Evolutionary conservation across 2,888 invertebrate species (phyloP), one percentile per base, ranked within the genome.

Genomic region (Podotricha telesiphe): DNA sequence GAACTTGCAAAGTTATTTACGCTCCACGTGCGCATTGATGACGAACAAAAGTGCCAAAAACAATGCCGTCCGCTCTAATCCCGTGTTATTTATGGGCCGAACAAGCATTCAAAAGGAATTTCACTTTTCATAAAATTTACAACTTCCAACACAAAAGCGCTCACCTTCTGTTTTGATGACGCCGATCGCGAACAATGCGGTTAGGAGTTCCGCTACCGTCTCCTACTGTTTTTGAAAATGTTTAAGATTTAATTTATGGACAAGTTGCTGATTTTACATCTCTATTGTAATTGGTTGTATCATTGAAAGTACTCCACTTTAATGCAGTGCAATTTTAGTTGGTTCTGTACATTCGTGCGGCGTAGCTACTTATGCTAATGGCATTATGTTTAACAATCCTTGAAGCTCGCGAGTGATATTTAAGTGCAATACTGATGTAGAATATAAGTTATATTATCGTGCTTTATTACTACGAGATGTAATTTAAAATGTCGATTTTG

Each of bases 91-190:
- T 93, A 93, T 93, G 90, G 86, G 83, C 79, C 85, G 84, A 87
- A 87, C 81, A 83, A 86, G 88, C 83, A 85, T 91, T 93, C 91
- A 89, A 90, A 90, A 91, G 93, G 93, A 92, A 93, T 93, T 93
- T 93, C 92, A 93, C 92, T 93, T 93, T 93, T 93, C 92, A 91
- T 88, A 90, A 91, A 93, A 93, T 93, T 93, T 92, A 91, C 92
- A 93, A 93, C 91, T 88, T 80, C 79, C 77, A 77, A 83, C 85
- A 91, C 91, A 91, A 93, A 87, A 84, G 87, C 83, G 81, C 84
- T 86, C 91, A 93, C 93, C 93, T 93, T 92, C 91, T 93, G 92
- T 93, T 93, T 91, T 87, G 92, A 88, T 89, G 89, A 90, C 89
- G 87, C 87, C 87, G 84, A 87, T 85, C 78, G 79, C 77, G 87